Conservation (phyloP, 2,888 invertebrate genomes). For the Machimus atricapillus region DNA sequence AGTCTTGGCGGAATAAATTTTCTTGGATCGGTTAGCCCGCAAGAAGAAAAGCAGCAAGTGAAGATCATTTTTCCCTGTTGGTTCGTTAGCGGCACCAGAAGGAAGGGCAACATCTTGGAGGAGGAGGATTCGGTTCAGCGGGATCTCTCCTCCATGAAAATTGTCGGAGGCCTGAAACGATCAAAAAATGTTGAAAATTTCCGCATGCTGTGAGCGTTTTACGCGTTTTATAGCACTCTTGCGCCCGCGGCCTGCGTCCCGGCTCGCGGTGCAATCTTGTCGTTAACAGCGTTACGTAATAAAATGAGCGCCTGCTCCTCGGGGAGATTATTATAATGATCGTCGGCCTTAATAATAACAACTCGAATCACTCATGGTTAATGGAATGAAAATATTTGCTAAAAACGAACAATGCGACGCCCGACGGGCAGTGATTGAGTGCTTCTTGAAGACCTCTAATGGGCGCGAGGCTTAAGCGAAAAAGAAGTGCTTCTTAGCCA, state of each 20-base stretch:
- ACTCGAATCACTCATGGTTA: slow-evolving; percentile 32
- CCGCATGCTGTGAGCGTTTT: slow-evolving; percentile 36
- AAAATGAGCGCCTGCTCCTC: slow-evolving; percentile 23
- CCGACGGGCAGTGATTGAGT: background rate
- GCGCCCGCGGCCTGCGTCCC: background rate
- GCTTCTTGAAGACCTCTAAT: slow-evolving; percentile 1
- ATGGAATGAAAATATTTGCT: slow-evolving; percentile 19
- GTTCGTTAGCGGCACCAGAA: background rate
- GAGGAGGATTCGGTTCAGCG: slow-evolving; percentile 15
- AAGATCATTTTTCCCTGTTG: slow-evolving; percentile 16
- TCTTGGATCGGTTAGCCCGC: background rate
- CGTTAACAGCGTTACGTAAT: slow-evolving; percentile 33
- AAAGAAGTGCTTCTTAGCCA: background rate
- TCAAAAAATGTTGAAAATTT: background rate
- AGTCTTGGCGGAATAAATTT: slow-evolving; percentile 9
- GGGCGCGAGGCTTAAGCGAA: background rate
- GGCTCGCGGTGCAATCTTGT: slow-evolving; percentile 1
- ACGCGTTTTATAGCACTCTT: slow-evolving; percentile 19
- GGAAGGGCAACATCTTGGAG: background rate
- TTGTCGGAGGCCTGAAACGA: slow-evolving; percentile 26
- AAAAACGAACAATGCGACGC: background rate
- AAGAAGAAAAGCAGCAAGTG: background rate
- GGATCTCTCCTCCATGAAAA: slow-evolving; percentile 8
- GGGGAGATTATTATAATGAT: slow-evolving; percentile 28
- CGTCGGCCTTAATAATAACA: slow-evolving; percentile 24